A percentile compares a stretch with the other conserved stretches of the same genome.
Conservation (phyloP, 2,113 vertebrate genomes). For the Pholis gunnellus region DNA sequence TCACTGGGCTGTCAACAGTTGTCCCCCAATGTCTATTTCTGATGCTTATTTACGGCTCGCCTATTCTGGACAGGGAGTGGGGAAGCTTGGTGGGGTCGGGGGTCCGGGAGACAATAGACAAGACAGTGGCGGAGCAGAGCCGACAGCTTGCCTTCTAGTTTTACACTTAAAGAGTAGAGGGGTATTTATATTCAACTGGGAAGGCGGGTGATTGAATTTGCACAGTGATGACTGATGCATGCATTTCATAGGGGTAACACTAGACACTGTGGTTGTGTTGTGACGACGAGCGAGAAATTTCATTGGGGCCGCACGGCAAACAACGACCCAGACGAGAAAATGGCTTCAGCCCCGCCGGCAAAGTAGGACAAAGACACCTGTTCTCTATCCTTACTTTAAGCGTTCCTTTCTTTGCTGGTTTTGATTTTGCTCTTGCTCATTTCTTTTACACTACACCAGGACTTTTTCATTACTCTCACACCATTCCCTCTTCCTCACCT, state of each 20-base stretch:
- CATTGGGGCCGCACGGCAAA: slow-evolving; percentile 55
- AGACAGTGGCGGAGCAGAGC: slow-evolving; percentile 57
- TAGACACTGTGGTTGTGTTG: slow-evolving; percentile 74
- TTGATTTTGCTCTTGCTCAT: slow-evolving; percentile 54
- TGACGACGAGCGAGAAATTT: slow-evolving; percentile 73
- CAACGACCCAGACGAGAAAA: slow-evolving; percentile 61
- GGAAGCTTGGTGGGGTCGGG: slow-evolving; percentile 21
- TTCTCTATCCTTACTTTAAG: slow-evolving; percentile 70
- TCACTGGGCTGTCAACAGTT: slow-evolving; percentile 91
- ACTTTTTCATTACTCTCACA: slow-evolving; percentile 69
- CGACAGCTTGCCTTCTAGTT: slow-evolving; percentile 63
- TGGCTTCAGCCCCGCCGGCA: slow-evolving; percentile 47
- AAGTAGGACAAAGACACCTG: slow-evolving; percentile 84
- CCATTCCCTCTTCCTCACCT: slow-evolving; percentile 71
- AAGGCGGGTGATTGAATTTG: slow-evolving; percentile 70
- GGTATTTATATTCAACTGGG: slow-evolving; percentile 78
- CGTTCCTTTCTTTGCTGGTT: slow-evolving; percentile 57
- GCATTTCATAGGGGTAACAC: slow-evolving; percentile 70
- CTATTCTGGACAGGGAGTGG: slow-evolving; percentile 81
- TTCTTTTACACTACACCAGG: slow-evolving; percentile 55
- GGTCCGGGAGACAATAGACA: slow-evolving; percentile 83
- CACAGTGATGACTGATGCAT: slow-evolving; percentile 66
- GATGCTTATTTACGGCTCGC: slow-evolving; percentile 86
- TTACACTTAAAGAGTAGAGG: slow-evolving; percentile 69
- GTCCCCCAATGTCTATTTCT: slow-evolving; percentile 91